Base-by-base conservation (phyloP, 2,113 vertebrate species). In the Bufo gargarizans region DNA sequence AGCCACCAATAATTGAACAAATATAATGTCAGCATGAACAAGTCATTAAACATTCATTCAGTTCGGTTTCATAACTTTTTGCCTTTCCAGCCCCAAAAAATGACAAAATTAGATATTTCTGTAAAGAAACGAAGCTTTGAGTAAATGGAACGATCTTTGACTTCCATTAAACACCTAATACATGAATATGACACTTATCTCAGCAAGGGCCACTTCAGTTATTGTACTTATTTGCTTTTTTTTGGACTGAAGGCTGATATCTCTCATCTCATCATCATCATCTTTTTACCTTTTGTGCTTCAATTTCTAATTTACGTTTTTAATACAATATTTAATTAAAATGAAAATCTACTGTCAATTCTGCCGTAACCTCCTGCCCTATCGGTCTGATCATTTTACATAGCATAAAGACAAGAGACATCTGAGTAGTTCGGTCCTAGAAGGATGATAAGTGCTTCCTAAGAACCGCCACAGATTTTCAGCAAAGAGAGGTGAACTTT, bases 311-410 rank as follows among this genome's bases (percentile, higher is more conserved):
- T 82, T 47, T 83, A 69, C 59, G 4, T 61, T 16, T 83, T 83
- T 67, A 69, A 83, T 83, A n/a, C 81, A 69, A 69, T 83, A 83
- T 83, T 83, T 83, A 69, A 83, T 83, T 83, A 83, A 83, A 83
- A 65, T 67, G 45, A 53, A 14, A 69, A 67, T 83, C 81, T 69
- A 22, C 53, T 53, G 81, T 83, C 19, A 53, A 22, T 69, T 50
- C 47, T 10, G 20, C 49, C 11, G 63, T 83, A 47, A 69, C 61
- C 81, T 83, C 47, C 4, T 53, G 63, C 63, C 20, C 81, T 16
- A 65, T 61, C 65, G 14, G 45, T 47, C 71, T 56, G 77, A 53
- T 55, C 77, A 56, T 80, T 80, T 53, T 22, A 58, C 56, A 17
- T 8, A 22, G n/a, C 55, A 43, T 17, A 59, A 80, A 80, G 50